A percentile compares a stretch with the other conserved stretches of the same genome.
Evolutionary conservation across 2,888 invertebrate genomes (phyloP).

Genomic region (Drosophila paranaensis): DNA sequence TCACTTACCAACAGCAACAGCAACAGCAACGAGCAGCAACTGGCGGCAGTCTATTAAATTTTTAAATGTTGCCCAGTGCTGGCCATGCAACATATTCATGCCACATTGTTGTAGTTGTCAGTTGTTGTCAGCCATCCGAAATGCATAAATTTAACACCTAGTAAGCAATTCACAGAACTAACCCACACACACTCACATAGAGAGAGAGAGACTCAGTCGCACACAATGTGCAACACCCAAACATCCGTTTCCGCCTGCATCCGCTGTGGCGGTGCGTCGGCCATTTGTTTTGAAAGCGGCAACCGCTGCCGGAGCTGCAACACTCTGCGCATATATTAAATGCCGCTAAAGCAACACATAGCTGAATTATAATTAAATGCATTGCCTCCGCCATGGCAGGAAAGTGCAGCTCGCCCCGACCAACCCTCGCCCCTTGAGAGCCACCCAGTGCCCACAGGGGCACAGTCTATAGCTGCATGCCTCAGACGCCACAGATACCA

Average conservation of each 20-base stretch:
- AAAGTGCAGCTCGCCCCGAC: slow-evolving; percentile 6
- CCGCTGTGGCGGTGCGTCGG: slow-evolving; percentile 66
- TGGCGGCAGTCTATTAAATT: slow-evolving; percentile 57
- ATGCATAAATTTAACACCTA: slow-evolving; percentile 80
- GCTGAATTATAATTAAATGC: slow-evolving; percentile 66
- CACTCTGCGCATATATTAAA: slow-evolving; percentile 74
- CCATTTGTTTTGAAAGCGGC: slow-evolving; percentile 72
- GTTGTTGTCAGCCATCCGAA: slow-evolving; percentile 74
- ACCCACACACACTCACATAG: slow-evolving; percentile 30
- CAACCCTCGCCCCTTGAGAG: background rate
- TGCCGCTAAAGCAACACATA: slow-evolving; percentile 58
- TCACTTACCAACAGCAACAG: slow-evolving; percentile 33
- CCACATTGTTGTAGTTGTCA: slow-evolving; percentile 61
- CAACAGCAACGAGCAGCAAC: slow-evolving; percentile 1
- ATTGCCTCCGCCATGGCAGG: slow-evolving; percentile 20
- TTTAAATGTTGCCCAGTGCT: slow-evolving; percentile 52
- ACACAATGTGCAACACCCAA: slow-evolving; percentile 77
- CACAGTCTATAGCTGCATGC: slow-evolving; percentile 4
- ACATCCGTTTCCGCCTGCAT: slow-evolving; percentile 77
- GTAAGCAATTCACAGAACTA: slow-evolving; percentile 67
- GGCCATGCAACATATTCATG: slow-evolving; percentile 49
- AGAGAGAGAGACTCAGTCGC: slow-evolving; percentile 13
- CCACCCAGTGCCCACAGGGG: background rate
- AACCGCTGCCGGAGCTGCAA: slow-evolving; percentile 62
- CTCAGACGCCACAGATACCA: slow-evolving; percentile 16